Percentiles rank a stretch among this genome's conserved stretches.
Conservation (phyloP, 2,797 vertebrate species). For the Thunnus albacares region DNA sequence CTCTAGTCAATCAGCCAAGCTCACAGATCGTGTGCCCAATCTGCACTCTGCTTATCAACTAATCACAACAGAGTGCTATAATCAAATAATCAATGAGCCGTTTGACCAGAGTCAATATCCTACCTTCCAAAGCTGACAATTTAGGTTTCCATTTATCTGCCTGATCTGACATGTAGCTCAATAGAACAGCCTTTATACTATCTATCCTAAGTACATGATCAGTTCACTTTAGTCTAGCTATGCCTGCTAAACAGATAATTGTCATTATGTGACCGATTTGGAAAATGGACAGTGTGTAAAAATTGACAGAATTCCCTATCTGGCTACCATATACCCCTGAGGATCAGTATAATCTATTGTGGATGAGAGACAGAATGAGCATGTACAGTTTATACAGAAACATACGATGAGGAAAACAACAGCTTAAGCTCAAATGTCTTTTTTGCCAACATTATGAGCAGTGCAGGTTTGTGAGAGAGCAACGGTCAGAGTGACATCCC, state of each 20-base stretch:
- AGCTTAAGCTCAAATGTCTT: not conserved
- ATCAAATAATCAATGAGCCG: conserved; percentile 80
- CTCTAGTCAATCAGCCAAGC: conserved; percentile 58
- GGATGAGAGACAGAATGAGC: conserved; percentile 44
- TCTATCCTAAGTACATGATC: conserved; percentile 63
- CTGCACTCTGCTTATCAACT: conserved; percentile 70
- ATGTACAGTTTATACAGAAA: conserved; percentile 21
- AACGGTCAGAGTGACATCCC: conserved; percentile 19
- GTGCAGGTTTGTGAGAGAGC: conserved; percentile 7
- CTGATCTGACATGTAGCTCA: conserved; percentile 64
- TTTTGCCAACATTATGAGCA: conserved; percentile 27
- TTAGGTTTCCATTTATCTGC: conserved; percentile 70
- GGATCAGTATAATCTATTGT: conserved; percentile 39
- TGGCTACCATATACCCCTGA: conserved; percentile 10
- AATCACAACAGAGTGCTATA: conserved; percentile 73
- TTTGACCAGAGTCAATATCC: conserved; percentile 74
- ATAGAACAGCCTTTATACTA: conserved; percentile 70
- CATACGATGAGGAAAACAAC: conserved; percentile 13
- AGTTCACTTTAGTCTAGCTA: conserved; percentile 54
- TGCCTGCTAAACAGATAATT: conserved; percentile 59
- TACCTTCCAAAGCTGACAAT: conserved; percentile 68
- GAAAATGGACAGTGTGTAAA: conserved; percentile 42
- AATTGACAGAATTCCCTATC: conserved; percentile 29
- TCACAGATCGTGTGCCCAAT: conserved; percentile 59
- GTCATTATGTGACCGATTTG: conserved; percentile 54